phyloP scores from a whole-genome alignment of 2,888 invertebrate species.

The Dilophus febrilis region DNA sequence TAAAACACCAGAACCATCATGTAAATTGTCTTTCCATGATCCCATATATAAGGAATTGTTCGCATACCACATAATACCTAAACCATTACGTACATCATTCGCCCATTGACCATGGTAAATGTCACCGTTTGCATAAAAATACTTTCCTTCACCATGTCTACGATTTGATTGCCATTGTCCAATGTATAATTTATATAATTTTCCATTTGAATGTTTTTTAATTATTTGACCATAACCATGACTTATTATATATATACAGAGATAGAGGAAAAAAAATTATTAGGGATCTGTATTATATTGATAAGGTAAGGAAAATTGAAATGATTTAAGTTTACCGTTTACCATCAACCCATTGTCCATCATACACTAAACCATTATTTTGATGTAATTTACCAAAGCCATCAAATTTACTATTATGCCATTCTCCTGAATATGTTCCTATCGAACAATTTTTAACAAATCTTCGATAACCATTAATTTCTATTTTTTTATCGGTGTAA shows the following conservation, averaged over 20 bases:
- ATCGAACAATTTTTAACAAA: slow-evolving; percentile 18
- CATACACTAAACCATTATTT: slow-evolving; percentile 18
- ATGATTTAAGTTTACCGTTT: slow-evolving; percentile 3
- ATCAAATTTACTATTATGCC: slow-evolving; percentile 17
- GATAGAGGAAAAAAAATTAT: neutral
- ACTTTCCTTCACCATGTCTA: slow-evolving; percentile 26
- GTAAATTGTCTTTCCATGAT: slow-evolving; percentile 22
- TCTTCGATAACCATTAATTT: slow-evolving; percentile 17
- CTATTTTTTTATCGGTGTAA: too few species aligned
- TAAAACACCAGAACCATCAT: slow-evolving; percentile 22
- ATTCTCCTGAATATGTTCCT: slow-evolving; percentile 21
- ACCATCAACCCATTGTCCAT: slow-evolving; percentile 21
- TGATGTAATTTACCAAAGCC: slow-evolving; percentile 16
- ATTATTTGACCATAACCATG: slow-evolving; percentile 23
- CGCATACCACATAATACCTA: slow-evolving; percentile 24
- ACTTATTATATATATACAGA: neutral
- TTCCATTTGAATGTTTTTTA: slow-evolving; percentile 16
- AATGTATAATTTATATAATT: slow-evolving; percentile 18
- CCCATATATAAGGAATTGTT: slow-evolving; percentile 23
- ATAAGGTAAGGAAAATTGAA: slow-evolving; percentile 11
- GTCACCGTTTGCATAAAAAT: slow-evolving; percentile 19
- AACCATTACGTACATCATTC: slow-evolving; percentile 20
- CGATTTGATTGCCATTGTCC: slow-evolving; percentile 22
- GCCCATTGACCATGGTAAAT: slow-evolving; percentile 24
- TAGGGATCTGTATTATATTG: too few species aligned